Evolutionary conservation across 2,888 invertebrate genomes (phyloP), one percentile per base, ranked within the genome.

Genomic region (Drosophila prolongata): DNA sequence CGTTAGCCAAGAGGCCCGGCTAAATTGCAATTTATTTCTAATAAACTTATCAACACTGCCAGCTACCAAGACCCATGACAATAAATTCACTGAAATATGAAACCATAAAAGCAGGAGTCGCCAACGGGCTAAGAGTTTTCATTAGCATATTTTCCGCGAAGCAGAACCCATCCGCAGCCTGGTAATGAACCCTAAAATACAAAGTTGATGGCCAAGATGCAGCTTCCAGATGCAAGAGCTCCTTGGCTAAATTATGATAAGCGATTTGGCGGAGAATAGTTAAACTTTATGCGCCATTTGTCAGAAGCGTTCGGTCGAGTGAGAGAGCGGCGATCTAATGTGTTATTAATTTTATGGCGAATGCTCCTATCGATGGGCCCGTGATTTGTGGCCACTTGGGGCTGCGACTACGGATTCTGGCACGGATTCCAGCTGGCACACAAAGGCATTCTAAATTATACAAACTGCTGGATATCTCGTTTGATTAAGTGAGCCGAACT

Each of bases 381-480:
- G 37, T 56, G 76, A 73, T 61, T 76, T 66, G 73, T 16, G 52
- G 42, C 30, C 69, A 55, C 35, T 54, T 19, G 19, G 35, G 56
- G 19, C 30, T 8, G 8, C 30, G 6, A 8, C 30, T 27, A 19
- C 35, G 4, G 38, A 38, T 43, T 35, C 44, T 13, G 38, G 34
- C 11, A 49, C 34, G 11, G 49, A 44, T 44, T 77, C 68, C 74
- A 62, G 71, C 65, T 66, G 67, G 61, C 61, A 55, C 62, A 87
- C 85, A 89, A 85, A 85, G 68, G 76, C 89, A 78, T 87, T 86
- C 77, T 83, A 82, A 90, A 87, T 87, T 85, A 80, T 85, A 78
- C 80, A 76, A 88, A 77, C 90, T 74, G 90, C 82, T 88, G 91
- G 90, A 90, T 89, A 88, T 78, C 90, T 83, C 80, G 77, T 89